A percentile compares a stretch with the other conserved stretches of the same genome.
Conservation (phyloP, 2,113 vertebrate genomes). For the Prolemur simus region DNA sequence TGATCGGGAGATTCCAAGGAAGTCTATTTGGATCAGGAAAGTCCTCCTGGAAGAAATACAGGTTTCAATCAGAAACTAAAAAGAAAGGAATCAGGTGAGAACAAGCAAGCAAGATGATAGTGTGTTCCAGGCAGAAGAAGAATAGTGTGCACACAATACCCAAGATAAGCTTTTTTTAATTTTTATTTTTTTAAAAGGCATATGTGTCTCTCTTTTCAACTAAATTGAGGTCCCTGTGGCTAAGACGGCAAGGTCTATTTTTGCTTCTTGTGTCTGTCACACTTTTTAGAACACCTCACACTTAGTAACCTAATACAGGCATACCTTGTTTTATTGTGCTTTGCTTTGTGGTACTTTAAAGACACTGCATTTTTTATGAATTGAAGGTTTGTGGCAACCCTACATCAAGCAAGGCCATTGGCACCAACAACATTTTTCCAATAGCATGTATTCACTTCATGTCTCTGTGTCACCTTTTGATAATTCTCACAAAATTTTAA, state of each 20-base stretch:
- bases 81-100: background rate
- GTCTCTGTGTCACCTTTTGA: background rate
- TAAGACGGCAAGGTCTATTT: background rate
- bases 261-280: background rate
- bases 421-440: background rate
- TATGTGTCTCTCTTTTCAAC: background rate
- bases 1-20: background rate
- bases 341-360: background rate
- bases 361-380: background rate
- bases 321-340: background rate
- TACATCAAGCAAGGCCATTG: background rate
- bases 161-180: background rate
- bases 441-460: background rate
- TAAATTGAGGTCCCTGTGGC: background rate
- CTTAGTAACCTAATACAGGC: background rate
- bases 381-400: background rate
- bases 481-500: background rate
- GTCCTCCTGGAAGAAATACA: background rate
- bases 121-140: background rate
- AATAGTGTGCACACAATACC: background rate
- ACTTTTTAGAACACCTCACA: background rate
- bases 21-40: background rate
- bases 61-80: background rate
- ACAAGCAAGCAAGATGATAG: background rate
- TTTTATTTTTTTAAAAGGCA: background rate